Conservation (phyloP, 2,113 vertebrate genomes). For the Oophaga pumilio region DNA sequence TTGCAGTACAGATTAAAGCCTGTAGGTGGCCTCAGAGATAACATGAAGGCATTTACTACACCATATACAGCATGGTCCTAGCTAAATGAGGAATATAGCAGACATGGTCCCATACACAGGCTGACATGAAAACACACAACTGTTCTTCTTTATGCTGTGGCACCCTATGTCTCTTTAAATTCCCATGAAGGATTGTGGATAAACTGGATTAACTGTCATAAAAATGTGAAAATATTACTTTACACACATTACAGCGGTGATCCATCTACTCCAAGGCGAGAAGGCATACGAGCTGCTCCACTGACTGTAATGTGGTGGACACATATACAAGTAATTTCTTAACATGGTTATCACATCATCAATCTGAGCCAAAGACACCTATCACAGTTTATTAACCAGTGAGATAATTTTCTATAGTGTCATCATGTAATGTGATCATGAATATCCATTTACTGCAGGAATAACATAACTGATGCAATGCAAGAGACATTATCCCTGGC, state of each 20-base stretch:
- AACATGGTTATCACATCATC: constrained; percentile 31
- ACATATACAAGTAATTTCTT: not conserved
- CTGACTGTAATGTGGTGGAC: not conserved
- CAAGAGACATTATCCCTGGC: constrained; percentile 9
- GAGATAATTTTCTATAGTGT: constrained; percentile 10
- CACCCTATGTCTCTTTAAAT: not conserved
- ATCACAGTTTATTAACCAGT: constrained; percentile 20
- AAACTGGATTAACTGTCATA: not conserved
- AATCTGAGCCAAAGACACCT: not conserved
- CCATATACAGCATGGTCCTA: not conserved
- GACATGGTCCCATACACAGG: constrained; percentile 1
- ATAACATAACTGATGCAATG: constrained; percentile 9
- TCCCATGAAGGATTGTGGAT: not conserved
- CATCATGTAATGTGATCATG: constrained; percentile 34
- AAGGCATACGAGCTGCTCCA: not conserved
- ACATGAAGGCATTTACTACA: not conserved
- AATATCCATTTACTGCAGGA: constrained; percentile 35
- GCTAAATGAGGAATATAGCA: not conserved
- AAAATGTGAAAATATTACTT: constrained; percentile 4
- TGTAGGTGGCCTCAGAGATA: constrained; percentile 4
- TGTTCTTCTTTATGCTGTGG: not conserved
- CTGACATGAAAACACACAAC: not conserved
- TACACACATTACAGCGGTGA: not conserved
- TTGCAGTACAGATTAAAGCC: not conserved
- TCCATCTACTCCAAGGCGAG: not conserved